Evolutionary conservation across 2,888 invertebrate species (phyloP), one percentile per base, ranked within the genome.

Genomic region (Eilema sororculum): DNA sequence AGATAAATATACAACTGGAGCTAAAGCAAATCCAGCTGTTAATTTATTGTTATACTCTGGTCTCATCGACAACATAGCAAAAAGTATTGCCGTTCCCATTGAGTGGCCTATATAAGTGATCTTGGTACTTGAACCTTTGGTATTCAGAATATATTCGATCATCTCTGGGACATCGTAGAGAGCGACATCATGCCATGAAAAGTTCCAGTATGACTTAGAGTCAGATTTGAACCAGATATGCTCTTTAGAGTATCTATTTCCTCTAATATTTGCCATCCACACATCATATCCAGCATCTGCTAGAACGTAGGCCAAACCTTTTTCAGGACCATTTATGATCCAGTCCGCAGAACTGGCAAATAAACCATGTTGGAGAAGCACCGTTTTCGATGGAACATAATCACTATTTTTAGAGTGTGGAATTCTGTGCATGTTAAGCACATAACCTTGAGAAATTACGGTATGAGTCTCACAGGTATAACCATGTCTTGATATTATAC

Each of bases 151-250:
- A 71, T 97, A 97, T 85, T 98, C 97, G 66, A 99, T 96, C 80
- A 96, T 96, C 0, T 98, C 97, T 1, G 99, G 98, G n/a, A 99
- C 86, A 91, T 99, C 99, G 86, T 97, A 96, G 6, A 96, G 80
- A 0, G 98, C 99, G 93, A 98, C 98, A 90, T 99, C 98, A 81
- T 99, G 97, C 97, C 98, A 99, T 77, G 98, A 98, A 74, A 95
- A 95, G 77, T 95, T 93, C 98, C 98, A 98, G 89, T 97, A 98
- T 33, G 96, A 89, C 64, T 96, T 91, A n/a, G 96, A 95, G 41
- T 95, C 91, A 0, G 94, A 91, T 68, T 95, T 94, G 33, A 96
- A 90, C 56, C 90, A 93, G 1, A 95, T 88, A 81, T 98, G 98
- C 41, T 95, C 96, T 78, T 95, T 96, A 0, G 97, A 97, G 87